Conservation (phyloP, 2,888 invertebrate genomes). For the Galerucella calmariensis region DNA sequence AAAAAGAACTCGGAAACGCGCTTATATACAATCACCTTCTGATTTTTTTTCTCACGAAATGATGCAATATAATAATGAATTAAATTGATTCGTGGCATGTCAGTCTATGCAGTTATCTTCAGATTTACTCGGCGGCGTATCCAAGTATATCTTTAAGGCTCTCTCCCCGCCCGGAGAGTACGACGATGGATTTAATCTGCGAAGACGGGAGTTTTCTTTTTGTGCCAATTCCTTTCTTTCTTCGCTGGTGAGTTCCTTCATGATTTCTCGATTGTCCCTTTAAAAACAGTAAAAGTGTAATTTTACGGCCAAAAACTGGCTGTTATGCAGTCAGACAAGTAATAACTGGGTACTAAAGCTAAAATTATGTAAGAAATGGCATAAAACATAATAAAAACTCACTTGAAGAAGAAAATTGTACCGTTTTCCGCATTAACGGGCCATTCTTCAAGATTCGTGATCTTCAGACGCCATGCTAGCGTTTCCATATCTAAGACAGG, state of each 20-base stretch:
- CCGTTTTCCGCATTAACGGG: constrained; percentile 73
- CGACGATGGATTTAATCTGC: constrained; percentile 62
- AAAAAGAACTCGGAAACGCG: constrained; percentile 36
- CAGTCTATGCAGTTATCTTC: constrained; percentile 62
- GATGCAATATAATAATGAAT: constrained; percentile 59
- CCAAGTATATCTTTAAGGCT: constrained; percentile 79
- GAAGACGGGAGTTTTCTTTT: constrained; percentile 70
- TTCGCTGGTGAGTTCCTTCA: constrained; percentile 71
- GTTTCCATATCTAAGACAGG: constrained; percentile 71
- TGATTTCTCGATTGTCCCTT: constrained; percentile 73
- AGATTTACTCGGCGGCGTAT: constrained; percentile 65
- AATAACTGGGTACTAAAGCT: no score
- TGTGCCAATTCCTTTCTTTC: constrained; percentile 72
- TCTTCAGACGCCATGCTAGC: constrained; percentile 72
- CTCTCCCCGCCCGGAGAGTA: constrained; percentile 76
- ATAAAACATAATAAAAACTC: constrained; percentile 45
- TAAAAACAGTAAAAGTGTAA: constrained; percentile 41
- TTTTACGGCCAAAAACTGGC: no score
- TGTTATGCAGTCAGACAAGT: no score
- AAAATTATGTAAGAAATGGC: neutral
- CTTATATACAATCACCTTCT: constrained; percentile 39
- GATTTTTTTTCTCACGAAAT: constrained; percentile 51
- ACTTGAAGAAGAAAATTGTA: constrained; percentile 77
- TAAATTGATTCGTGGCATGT: constrained; percentile 58
- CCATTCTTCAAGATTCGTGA: constrained; percentile 68